Evolutionary conservation across 1,140 invertebrate genomes (phyloP).

Genomic region (Drosophila seguyi): DNA sequence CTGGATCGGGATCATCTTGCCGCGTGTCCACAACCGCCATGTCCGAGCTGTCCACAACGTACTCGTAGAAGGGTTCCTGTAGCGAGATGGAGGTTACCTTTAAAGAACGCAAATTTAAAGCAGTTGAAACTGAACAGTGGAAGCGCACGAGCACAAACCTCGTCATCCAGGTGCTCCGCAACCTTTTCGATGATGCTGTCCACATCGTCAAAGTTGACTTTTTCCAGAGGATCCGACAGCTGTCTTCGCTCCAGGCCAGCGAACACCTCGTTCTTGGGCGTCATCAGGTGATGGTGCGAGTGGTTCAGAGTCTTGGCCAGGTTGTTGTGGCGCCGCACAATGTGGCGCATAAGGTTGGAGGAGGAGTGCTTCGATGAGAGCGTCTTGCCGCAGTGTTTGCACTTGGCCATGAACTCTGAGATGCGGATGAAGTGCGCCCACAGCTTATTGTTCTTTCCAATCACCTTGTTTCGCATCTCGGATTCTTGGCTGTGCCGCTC

Average conservation of each 20-base stretch:
- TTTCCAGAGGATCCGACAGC: conserved; percentile 61
- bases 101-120: conserved; percentile 7
- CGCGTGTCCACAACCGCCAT: conserved; percentile 37
- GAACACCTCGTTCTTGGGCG: conserved; percentile 56
- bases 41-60: conserved; percentile 68
- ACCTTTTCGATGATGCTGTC: conserved; percentile 77
- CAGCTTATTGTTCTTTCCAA: conserved; percentile 74
- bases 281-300: conserved; percentile 62
- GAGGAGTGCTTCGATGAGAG: conserved; percentile 75
- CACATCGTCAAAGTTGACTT: conserved; percentile 74
- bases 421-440: conserved; percentile 76
- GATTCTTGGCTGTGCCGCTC: conserved; percentile 41
- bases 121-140: neutral
- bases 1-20: conserved; percentile 31
- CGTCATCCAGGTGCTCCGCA: conserved; percentile 65
- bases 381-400: conserved; percentile 73
- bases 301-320: conserved; percentile 66
- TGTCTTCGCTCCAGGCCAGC: conserved; percentile 42
- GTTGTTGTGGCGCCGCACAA: conserved; percentile 68
- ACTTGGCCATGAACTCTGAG: conserved; percentile 73
- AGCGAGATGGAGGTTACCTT: conserved; percentile 50
- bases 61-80: conserved; percentile 74
- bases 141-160: conserved; percentile 37
- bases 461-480: conserved; percentile 67
- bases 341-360: conserved; percentile 74